Percentiles rank a stretch among this genome's conserved stretches.
phyloP scores from a whole-genome alignment of 2,888 invertebrate genomes.

The Notocelia uddmanniana region DNA sequence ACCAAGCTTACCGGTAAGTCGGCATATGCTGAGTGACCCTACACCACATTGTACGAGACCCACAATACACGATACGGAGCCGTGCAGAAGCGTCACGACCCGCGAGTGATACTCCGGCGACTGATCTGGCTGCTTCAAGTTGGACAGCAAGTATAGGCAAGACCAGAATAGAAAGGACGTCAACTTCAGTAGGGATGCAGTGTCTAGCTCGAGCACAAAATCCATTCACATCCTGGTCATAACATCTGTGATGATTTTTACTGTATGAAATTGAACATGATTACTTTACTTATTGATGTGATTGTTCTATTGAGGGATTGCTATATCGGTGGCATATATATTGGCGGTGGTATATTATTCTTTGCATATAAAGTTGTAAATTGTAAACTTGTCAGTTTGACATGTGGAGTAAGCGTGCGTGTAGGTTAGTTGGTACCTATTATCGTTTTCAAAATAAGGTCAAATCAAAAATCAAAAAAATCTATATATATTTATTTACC shows the following conservation, averaged over 20 bases:
- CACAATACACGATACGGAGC: slow-evolving; percentile 63
- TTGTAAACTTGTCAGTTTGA: slow-evolving; percentile 34
- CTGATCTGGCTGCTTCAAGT: slow-evolving; percentile 51
- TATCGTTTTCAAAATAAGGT: neutral
- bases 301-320: neutral
- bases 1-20: slow-evolving; percentile 64
- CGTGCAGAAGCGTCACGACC: slow-evolving; percentile 71
- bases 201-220: slow-evolving; percentile 60
- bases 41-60: slow-evolving; percentile 70
- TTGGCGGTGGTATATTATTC: neutral
- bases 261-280: neutral
- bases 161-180: slow-evolving; percentile 73
- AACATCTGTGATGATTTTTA: neutral
- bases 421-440: neutral
- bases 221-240: slow-evolving; percentile 57
- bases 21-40: slow-evolving; percentile 54
- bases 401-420: too few relatives aligned
- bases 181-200: slow-evolving; percentile 62
- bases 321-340: neutral
- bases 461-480: too few relatives aligned
- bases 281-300: neutral
- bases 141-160: slow-evolving; percentile 62
- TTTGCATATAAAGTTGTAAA: too few relatives aligned
- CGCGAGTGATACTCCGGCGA: slow-evolving; percentile 74
- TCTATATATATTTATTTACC: too few relatives aligned